Conservation (phyloP, 92 coral and sea anemone species). For the Epizoanthus ramosus region DNA sequence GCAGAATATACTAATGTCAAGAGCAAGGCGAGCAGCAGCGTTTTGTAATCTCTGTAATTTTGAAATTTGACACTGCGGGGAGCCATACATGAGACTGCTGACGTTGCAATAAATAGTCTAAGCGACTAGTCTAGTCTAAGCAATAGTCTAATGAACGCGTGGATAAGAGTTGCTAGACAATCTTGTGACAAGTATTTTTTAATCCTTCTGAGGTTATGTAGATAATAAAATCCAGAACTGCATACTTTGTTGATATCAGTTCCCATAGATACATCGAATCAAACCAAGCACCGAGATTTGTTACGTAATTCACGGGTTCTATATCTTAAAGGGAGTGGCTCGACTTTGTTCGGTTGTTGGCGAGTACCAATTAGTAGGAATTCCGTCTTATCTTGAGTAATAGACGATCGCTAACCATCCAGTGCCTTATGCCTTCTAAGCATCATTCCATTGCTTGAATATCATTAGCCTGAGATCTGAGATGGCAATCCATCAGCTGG, state of each 20-base stretch:
- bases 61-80: conserved; percentile 34
- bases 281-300: conserved; percentile 42
- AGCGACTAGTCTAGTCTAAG: no score
- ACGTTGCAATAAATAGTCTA: conserved; percentile 45
- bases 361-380: conserved; percentile 48
- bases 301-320: conserved; percentile 9
- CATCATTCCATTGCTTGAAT: conserved; percentile 42
- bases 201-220: conserved; percentile 2
- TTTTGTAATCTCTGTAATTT: conserved; percentile 48
- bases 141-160: conserved; percentile 6
- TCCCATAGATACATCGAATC: conserved; percentile 33
- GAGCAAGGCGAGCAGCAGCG: conserved; percentile 48
- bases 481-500: conserved; percentile 31
- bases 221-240: conserved; percentile 22
- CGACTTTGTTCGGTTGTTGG: conserved; percentile 44
- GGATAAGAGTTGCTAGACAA: neutral
- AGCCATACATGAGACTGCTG: conserved; percentile 44
- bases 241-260: conserved; percentile 13
- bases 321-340: conserved; percentile 36
- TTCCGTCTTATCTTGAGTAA: conserved; percentile 52
- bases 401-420: conserved; percentile 57
- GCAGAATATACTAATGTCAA: neutral
- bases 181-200: conserved; percentile 11
- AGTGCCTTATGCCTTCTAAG: conserved; percentile 42
- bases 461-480: conserved; percentile 47